Conservation (phyloP, 64 coral and sea anemone species). For the Montipora foliosa region DNA sequence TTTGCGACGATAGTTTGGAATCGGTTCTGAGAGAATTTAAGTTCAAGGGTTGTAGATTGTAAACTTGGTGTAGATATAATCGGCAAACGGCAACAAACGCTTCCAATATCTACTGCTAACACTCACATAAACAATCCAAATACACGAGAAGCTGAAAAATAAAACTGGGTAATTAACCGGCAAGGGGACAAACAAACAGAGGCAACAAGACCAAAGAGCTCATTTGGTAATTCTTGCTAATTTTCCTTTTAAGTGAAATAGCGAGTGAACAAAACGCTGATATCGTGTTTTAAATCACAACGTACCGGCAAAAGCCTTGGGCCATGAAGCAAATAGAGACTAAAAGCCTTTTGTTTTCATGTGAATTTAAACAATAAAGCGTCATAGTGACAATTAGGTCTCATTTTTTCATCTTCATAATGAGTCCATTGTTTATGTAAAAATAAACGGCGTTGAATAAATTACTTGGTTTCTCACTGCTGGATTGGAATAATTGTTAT, state of each 20-base stretch:
- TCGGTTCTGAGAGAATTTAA: too few relatives aligned
- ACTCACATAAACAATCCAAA: too few relatives aligned
- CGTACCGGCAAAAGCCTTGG: background rate
- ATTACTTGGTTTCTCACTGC: slow-evolving; percentile 3
- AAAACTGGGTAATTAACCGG: background rate
- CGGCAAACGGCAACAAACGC: too few relatives aligned
- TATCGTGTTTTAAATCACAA: slow-evolving; percentile 32
- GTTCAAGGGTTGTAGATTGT: too few relatives aligned
- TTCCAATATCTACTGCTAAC: too few relatives aligned
- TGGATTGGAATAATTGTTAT: slow-evolving; percentile 25
- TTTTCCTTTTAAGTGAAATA: background rate
- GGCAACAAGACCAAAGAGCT: background rate
- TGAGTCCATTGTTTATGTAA: slow-evolving; percentile 32
- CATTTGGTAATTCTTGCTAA: background rate
- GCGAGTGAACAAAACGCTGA: background rate
- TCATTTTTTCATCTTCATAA: slow-evolving; percentile 1
- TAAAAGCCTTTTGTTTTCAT: slow-evolving; percentile 23
- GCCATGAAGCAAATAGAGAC: background rate
- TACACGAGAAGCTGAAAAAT: background rate
- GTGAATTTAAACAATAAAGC: slow-evolving; percentile 34
- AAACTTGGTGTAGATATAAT: too few relatives aligned
- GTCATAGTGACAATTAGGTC: slow-evolving; percentile 21
- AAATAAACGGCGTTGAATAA: slow-evolving; percentile 33
- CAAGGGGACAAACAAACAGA: background rate
- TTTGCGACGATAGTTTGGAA: too few relatives aligned